phyloP scores from a whole-genome alignment of 2,888 invertebrate species.

The Lottia scabra region DNA sequence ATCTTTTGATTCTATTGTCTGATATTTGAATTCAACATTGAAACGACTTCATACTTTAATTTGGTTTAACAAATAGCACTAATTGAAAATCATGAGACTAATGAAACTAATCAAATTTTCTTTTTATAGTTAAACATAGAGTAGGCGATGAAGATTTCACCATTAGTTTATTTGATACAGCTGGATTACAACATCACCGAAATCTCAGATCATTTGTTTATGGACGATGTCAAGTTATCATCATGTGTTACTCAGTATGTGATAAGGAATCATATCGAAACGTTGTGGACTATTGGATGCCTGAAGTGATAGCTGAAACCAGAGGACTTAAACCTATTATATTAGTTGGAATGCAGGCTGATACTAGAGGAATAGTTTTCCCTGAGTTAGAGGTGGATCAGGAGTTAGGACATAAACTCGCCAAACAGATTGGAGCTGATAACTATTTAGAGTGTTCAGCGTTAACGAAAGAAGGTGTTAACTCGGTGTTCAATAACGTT shows the following conservation, averaged over 20 bases:
- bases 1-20: too few relatives aligned
- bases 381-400: slow-evolving; percentile 42
- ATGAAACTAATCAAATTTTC: neutral
- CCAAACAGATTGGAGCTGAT: slow-evolving; percentile 44
- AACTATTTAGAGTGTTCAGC: slow-evolving; percentile 49
- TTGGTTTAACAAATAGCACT: too few relatives aligned
- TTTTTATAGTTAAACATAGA: slow-evolving; percentile 40
- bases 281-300: slow-evolving; percentile 50
- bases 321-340: slow-evolving; percentile 43
- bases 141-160: slow-evolving; percentile 52
- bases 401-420: slow-evolving; percentile 39
- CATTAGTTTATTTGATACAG: slow-evolving; percentile 55
- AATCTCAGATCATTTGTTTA: neutral
- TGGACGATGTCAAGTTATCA: slow-evolving; percentile 43
- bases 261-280: slow-evolving; percentile 52
- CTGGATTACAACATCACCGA: slow-evolving; percentile 38
- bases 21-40: too few relatives aligned
- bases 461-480: slow-evolving; percentile 37
- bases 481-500: slow-evolving; percentile 45
- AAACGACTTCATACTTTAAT: too few relatives aligned
- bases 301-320: slow-evolving; percentile 50
- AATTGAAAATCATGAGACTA: neutral
- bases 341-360: slow-evolving; percentile 54
- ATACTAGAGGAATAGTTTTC: slow-evolving; percentile 41
- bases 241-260: slow-evolving; percentile 53